phyloP scores from a whole-genome alignment of 1,140 invertebrate genomes.

The Neodiprion fabricii region DNA sequence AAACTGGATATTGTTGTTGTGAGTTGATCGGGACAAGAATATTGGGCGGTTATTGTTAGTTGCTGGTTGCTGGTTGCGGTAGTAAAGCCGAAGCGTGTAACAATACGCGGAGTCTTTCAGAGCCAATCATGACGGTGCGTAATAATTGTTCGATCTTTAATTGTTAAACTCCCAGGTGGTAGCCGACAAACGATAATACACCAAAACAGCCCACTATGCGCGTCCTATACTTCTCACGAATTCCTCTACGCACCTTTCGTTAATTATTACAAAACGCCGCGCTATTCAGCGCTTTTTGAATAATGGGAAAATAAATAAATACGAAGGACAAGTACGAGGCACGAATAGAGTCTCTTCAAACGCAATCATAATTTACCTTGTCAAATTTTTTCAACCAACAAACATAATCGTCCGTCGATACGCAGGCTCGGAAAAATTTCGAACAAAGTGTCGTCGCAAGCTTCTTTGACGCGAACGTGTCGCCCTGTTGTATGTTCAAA shows the following conservation, averaged over 20 bases:
- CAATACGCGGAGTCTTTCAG: constrained; percentile 18
- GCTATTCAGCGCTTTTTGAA: background rate
- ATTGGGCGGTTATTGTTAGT: constrained; percentile 15
- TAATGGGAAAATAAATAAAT: too few relatives aligned
- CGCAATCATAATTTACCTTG: too few relatives aligned
- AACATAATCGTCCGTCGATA: too few relatives aligned
- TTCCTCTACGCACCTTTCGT: background rate
- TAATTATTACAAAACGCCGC: background rate
- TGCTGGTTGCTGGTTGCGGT: constrained; percentile 20
- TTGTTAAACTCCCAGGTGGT: constrained; percentile 33
- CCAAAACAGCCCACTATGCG: too few relatives aligned
- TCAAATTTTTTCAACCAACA: too few relatives aligned
- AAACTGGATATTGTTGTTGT: constrained; percentile 12
- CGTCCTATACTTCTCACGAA: too few relatives aligned
- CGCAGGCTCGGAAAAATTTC: too few relatives aligned
- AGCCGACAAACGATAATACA: constrained; percentile 29
- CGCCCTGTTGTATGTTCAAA: too few relatives aligned
- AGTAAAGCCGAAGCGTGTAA: constrained; percentile 19
- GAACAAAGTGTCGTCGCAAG: too few relatives aligned
- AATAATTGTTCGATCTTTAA: constrained; percentile 35
- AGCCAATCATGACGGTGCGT: constrained; percentile 37
- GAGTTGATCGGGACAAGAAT: constrained; percentile 11
- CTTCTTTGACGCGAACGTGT: too few relatives aligned
- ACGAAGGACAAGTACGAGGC: too few relatives aligned
- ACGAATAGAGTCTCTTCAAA: too few relatives aligned